These are phyloP conservation scores for Hyphantria cunea DNA, from an alignment of 1,140 invertebrate genomes.

Conservation along the genomic window DNA sequence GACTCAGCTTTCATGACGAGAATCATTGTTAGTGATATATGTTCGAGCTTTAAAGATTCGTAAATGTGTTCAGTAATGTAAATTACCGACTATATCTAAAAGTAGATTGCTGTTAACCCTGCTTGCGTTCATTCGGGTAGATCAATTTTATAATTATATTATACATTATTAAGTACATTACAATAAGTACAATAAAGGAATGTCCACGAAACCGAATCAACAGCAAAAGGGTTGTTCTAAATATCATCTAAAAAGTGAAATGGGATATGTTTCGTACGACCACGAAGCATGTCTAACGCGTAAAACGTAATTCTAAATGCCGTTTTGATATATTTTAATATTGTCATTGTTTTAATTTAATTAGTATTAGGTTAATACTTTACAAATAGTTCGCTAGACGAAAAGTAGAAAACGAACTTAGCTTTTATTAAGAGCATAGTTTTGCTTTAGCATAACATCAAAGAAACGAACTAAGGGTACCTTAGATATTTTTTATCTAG, in stretches of 20 bases:
- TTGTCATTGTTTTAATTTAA: slow-evolving; percentile 76
- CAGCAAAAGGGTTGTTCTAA: slow-evolving; percentile 18
- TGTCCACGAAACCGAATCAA: slow-evolving; percentile 6
- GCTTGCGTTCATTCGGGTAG: slow-evolving; percentile 35
- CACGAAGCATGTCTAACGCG: slow-evolving; percentile 68
- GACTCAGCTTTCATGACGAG: no score
- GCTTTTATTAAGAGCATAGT: slow-evolving; percentile 23
- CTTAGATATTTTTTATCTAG: slow-evolving; percentile 31
- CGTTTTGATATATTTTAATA: slow-evolving; percentile 74
- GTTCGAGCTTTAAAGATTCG: no score
- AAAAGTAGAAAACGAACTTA: slow-evolving; percentile 50
- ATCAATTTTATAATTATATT: slow-evolving; percentile 19
- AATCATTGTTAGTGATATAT: no score
- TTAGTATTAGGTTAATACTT: slow-evolving; percentile 71
- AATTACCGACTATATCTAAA: slow-evolving; percentile 33
- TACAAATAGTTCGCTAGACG: slow-evolving; percentile 62
- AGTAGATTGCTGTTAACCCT: slow-evolving; percentile 48
- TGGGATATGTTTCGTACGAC: slow-evolving; percentile 39
- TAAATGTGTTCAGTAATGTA: no score
- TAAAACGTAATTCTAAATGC: slow-evolving; percentile 70
- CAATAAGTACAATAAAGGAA: slow-evolving; percentile 22
- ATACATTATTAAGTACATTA: slow-evolving; percentile 21
- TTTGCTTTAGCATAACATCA: slow-evolving; percentile 33
- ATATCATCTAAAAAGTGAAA: slow-evolving; percentile 26
- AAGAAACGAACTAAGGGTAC: slow-evolving; percentile 20